Percentiles rank a stretch among this genome's conserved stretches.
These are phyloP conservation scores for Thalassaphorura encarpata DNA, from an alignment of 1,140 invertebrate genomes.

Conservation along the genomic window DNA sequence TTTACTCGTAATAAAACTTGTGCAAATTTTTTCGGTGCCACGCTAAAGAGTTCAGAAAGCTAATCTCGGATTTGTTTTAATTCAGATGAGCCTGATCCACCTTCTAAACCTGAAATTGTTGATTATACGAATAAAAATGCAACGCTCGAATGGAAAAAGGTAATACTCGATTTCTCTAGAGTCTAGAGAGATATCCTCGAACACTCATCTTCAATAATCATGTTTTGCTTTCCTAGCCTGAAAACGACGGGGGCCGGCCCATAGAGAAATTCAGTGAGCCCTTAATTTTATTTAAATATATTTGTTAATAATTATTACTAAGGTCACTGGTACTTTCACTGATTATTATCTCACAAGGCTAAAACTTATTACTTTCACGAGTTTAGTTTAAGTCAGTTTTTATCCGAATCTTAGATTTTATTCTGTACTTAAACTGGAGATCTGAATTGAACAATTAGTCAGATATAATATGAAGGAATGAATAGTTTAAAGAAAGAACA, in stretches of 20 bases:
- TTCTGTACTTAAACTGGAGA: too few relatives aligned
- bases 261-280: slow-evolving; percentile 42
- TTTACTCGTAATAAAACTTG: too few relatives aligned
- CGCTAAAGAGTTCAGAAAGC: neutral
- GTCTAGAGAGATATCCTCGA: neutral
- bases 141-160: slow-evolving; percentile 73
- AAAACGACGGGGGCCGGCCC: slow-evolving; percentile 85
- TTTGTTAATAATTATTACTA: neutral
- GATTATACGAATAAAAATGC: slow-evolving; percentile 91
- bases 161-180: neutral
- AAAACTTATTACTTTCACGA: too few relatives aligned
- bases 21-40: neutral
- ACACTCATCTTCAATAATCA: slow-evolving; percentile 20
- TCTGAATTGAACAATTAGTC: too few relatives aligned
- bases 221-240: slow-evolving; percentile 47
- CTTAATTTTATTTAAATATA: neutral
- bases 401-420: too few relatives aligned
- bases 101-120: slow-evolving; percentile 79
- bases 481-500: too few relatives aligned
- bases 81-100: slow-evolving; percentile 71
- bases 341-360: too few relatives aligned
- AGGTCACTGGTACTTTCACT: too few relatives aligned
- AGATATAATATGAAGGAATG: too few relatives aligned
- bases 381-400: too few relatives aligned
- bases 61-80: slow-evolving; percentile 11